A percentile compares a stretch with the other conserved stretches of the same genome.
phyloP scores from a whole-genome alignment of 2,113 vertebrate genomes.

The Pyxicephalus adspersus region DNA sequence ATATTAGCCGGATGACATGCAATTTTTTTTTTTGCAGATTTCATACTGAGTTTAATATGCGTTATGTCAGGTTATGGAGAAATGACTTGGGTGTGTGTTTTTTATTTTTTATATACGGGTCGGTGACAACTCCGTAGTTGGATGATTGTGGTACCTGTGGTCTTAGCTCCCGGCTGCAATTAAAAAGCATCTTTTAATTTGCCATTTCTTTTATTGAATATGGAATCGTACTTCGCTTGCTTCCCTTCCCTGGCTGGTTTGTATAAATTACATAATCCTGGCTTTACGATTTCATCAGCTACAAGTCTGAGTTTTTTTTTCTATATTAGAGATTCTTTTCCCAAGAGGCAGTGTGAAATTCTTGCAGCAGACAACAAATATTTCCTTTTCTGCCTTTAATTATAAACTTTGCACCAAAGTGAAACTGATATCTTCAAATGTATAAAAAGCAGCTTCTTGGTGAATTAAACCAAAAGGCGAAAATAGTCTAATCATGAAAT shows the following conservation, averaged over 20 bases:
- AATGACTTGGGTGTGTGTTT: not conserved
- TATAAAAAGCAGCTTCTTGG: no score
- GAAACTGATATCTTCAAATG: not conserved
- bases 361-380: not conserved
- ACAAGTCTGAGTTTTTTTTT: not conserved
- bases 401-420: not conserved
- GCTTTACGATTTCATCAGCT: conserved; percentile 43
- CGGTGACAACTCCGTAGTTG: no score
- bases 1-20: conserved; percentile 2
- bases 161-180: not conserved
- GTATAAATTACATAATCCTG: conserved; percentile 41
- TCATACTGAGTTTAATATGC: conserved; percentile 21
- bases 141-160: not conserved
- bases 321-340: conserved; percentile 14
- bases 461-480: no score
- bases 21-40: not conserved
- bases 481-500: no score
- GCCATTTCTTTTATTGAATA: conserved; percentile 17
- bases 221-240: not conserved
- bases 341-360: conserved; percentile 1
- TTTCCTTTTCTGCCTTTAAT: not conserved
- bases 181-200: conserved; percentile 10
- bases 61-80: conserved; percentile 5
- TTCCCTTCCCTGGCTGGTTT: not conserved
- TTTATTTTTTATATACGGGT: not conserved